Evolutionary conservation across 2,797 vertebrate genomes (phyloP), one percentile per base, ranked within the genome.

Genomic region (Enteromius radiatus): DNA sequence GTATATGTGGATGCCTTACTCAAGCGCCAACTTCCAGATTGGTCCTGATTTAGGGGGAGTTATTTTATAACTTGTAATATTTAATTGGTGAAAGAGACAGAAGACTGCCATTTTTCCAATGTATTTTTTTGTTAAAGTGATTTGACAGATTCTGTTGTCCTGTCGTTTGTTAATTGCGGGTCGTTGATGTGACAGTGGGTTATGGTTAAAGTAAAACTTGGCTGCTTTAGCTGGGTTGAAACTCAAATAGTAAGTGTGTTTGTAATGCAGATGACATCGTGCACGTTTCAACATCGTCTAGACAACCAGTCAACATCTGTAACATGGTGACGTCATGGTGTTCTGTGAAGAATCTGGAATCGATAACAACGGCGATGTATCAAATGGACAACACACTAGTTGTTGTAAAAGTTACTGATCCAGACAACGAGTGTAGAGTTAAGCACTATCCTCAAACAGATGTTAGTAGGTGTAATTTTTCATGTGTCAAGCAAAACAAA

Each of bases 71-170:
- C 77, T 83, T 84, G 54, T 63, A 11, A 78, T 86, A 88, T 85
- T 85, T 86, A 86, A 90, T 56, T 85, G 94, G 95, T 77, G 97
- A 98, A 95, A 77, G 88, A 85, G 79, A 70, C 26, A 86, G 76
- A 89, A 83, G 83, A 88, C 59, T 82, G 78, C 78, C 83, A 85
- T 85, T 79, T 88, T 49, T 84, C 77, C 84, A 79, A 80, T 86
- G 85, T 88, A 85, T 88, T 89, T 90, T 87, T 84, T 90, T 85
- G 90, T 90, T 86, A 89, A 90, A 90, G 54, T 2, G 4, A 84
- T 90, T 88, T 90, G 83, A 91, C 82, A 52, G 41, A 86, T 84
- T 28, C 82, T 0, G 71, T 82, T 89, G 63, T 81, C 83, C 88
- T 85, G 89, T 90, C 41, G 21, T 38, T 88, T 90, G 86, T 88